Evolutionary conservation across 2,113 vertebrate genomes (phyloP), one percentile per base, ranked within the genome.

Genomic region (Petrocephalus microphthalmus): DNA sequence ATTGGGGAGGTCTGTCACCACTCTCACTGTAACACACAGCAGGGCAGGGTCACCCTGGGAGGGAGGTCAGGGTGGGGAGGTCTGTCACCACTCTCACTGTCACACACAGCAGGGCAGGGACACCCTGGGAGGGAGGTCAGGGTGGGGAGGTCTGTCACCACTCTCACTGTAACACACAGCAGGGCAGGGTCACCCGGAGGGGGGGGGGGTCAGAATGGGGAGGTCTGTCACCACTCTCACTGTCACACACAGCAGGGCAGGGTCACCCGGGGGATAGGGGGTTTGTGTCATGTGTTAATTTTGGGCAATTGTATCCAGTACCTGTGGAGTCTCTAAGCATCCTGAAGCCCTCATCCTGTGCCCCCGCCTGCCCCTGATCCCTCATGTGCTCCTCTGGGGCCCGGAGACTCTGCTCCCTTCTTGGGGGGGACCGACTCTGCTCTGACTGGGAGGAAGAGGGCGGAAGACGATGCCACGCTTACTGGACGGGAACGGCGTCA

Each of bases 401-500:
- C 19, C 84, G 53, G 60, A 89, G 89, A 25, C 54, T 88, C 87
- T 87, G 90, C 86, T 88, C 90, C 87, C 87, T 92, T 87, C 87
- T 90, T 56, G 91, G 53, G 37, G 81, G 22, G 52, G 90, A 89
- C 84, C 85, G 89, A 89, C 57, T 85, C 47, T 19, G 90, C 20
- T 19, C 29, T 10, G 90, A 60, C 92, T 92, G 56, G 19, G 83
- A 20, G 33, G n/a, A 67, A 67, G n/a, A 67, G 10, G 52, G 17
- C 60, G 54, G 88, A 6, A 86, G 33, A 54, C 51, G 37, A 19
- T 54, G n/a, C 13, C 25, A 86, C 0, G 22, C 47, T 17, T 42
- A 42, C 71, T n/a, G 17, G 19, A 17, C 33, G 17, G 33, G 15
- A 78, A 67, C 25, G 10, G 11, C 25, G 4, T 11, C 11, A 25